These are phyloP conservation scores for Syrphus vitripennis DNA, from an alignment of 2,888 invertebrate species.

Conservation along the genomic window DNA sequence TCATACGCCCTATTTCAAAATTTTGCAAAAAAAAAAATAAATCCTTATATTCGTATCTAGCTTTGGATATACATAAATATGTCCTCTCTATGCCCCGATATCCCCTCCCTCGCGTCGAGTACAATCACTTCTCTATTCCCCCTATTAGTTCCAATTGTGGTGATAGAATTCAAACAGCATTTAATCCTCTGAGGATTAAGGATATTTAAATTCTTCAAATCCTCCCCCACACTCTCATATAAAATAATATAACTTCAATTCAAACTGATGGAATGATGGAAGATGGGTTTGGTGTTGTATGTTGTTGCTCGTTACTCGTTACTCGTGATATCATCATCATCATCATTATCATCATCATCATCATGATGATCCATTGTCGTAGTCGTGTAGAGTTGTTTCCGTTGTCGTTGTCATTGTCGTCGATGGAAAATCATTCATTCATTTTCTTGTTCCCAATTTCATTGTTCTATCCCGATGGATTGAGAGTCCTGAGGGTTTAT, in stretches of 20 bases:
- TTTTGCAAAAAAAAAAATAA: conserved; percentile 43
- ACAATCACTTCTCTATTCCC: conserved; percentile 26
- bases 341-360: conserved; percentile 12
- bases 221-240: conserved; percentile 7
- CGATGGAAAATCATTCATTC: conserved; percentile 47
- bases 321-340: conserved; percentile 14
- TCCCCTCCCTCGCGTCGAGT: neutral
- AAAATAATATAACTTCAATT: neutral
- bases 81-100: neutral
- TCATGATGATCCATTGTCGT: conserved; percentile 17
- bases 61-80: neutral
- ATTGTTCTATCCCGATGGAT: conserved; percentile 30
- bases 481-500: neutral
- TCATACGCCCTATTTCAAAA: conserved; percentile 41
- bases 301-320: conserved; percentile 1
- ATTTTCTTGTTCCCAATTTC: conserved; percentile 32
- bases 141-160: conserved; percentile 61
- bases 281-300: conserved; percentile 16
- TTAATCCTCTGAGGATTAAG: conserved; percentile 62
- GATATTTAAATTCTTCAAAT: conserved; percentile 64
- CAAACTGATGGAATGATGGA: neutral
- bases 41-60: conserved; percentile 13
- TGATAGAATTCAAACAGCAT: conserved; percentile 62
- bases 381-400: conserved; percentile 1
- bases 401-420: neutral